phyloP scores from a whole-genome alignment of 2,888 invertebrate genomes.

The Ormia ochracea region DNA sequence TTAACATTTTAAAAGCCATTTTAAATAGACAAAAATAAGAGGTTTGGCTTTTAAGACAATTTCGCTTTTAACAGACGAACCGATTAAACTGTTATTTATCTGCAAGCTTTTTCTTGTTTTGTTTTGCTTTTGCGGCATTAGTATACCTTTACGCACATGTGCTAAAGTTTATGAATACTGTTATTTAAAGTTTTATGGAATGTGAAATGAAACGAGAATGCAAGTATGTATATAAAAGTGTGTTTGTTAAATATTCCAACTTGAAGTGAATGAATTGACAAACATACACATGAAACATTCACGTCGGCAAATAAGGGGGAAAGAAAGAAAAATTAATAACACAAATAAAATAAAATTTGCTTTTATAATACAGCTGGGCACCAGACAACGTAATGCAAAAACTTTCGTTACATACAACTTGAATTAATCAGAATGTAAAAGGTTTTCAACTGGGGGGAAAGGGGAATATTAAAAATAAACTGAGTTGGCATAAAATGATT shows the following conservation, averaged over 20 bases:
- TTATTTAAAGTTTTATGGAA: background rate
- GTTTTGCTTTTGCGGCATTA: background rate
- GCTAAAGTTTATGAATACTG: background rate
- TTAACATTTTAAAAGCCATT: no score
- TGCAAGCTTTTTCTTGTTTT: background rate
- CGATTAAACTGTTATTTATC: no score
- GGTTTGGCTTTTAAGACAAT: no score
- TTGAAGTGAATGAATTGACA: slow-evolving; percentile 29
- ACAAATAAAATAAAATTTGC: background rate
- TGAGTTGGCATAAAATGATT: no score
- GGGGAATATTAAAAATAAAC: no score
- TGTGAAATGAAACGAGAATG: background rate
- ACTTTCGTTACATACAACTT: background rate
- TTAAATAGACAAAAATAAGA: no score
- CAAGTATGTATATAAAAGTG: background rate
- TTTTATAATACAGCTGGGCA: background rate
- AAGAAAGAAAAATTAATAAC: background rate
- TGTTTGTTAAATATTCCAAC: background rate
- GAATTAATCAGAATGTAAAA: background rate
- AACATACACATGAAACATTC: slow-evolving; percentile 22
- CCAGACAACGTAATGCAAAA: background rate
- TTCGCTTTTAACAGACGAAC: background rate
- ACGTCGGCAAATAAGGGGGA: slow-evolving; percentile 15
- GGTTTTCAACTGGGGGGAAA: background rate
- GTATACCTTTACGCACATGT: background rate